A percentile compares a stretch with the other conserved stretches of the same genome.
Evolutionary conservation across 2,113 vertebrate genomes (phyloP).

Genomic region (Heterochromis multidens): DNA sequence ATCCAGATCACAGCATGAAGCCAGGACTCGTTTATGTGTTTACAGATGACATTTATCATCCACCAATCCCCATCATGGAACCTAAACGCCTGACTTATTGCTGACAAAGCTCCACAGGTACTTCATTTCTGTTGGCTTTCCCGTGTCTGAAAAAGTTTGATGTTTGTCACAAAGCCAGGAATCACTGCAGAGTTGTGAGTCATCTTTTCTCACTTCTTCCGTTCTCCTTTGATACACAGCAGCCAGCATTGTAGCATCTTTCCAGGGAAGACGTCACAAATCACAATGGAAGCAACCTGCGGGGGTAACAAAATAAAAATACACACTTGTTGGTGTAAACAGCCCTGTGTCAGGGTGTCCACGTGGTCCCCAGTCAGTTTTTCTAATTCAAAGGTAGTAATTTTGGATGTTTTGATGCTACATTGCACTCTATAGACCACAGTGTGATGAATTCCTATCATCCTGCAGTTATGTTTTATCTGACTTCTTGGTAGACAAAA

Average conservation of each 20-base stretch:
- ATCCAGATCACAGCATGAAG: not conserved
- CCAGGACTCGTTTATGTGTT: not conserved
- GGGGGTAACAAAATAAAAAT: not conserved
- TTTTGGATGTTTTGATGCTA: not conserved
- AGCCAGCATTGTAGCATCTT: not conserved
- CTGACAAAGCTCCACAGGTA: not conserved
- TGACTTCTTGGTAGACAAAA: not conserved
- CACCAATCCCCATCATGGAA: not conserved
- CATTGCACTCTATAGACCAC: not conserved
- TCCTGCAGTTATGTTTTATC: not conserved
- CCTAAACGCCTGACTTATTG: not conserved
- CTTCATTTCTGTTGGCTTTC: not conserved
- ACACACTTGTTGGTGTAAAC: not conserved
- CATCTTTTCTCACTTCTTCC: not conserved
- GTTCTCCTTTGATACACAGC: not conserved
- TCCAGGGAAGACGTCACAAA: not conserved
- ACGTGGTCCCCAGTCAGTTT: not conserved
- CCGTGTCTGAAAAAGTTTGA: not conserved
- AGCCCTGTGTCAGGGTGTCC: not conserved
- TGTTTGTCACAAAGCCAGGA: not conserved
- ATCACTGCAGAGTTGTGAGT: not conserved
- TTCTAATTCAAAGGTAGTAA: not conserved
- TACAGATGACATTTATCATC: slow-evolving; percentile 5
- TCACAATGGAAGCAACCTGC: not conserved
- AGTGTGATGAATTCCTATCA: not conserved